These are phyloP conservation scores for Apamea monoglypha DNA, from an alignment of 2,888 invertebrate genomes.

Conservation along the genomic window DNA sequence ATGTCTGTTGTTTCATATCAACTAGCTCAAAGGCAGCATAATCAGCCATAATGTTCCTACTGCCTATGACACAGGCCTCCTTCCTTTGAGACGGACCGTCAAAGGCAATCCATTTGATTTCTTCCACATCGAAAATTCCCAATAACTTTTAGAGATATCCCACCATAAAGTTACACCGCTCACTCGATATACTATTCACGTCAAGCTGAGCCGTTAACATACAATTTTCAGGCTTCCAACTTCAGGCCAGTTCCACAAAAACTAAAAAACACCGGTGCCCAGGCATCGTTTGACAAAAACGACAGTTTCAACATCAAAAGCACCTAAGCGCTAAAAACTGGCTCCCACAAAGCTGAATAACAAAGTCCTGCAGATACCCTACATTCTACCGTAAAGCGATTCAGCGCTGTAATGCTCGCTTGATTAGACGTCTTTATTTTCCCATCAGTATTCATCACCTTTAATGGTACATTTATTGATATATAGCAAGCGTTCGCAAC, in stretches of 20 bases:
- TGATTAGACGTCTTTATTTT: constrained; percentile 61
- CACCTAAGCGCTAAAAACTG: constrained; percentile 53
- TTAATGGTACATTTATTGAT: constrained; percentile 60
- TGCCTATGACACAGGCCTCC: too few species aligned
- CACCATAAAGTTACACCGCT: background rate
- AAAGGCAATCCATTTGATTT: background rate
- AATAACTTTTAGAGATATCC: constrained; percentile 2
- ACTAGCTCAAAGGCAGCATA: background rate
- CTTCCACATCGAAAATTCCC: background rate
- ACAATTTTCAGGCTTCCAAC: constrained; percentile 43
- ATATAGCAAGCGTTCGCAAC: constrained; percentile 45
- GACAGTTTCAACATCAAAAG: constrained; percentile 60
- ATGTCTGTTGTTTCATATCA: background rate
- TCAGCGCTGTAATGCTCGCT: constrained; percentile 39
- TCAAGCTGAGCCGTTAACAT: constrained; percentile 32
- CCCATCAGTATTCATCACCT: constrained; percentile 58
- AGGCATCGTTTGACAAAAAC: constrained; percentile 49
- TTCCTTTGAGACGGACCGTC: too few species aligned
- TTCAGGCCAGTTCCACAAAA: constrained; percentile 13
- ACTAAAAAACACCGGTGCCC: constrained; percentile 32
- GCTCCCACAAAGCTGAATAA: constrained; percentile 41
- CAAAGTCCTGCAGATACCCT: constrained; percentile 38
- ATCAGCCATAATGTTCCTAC: too few species aligned
- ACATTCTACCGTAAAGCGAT: constrained; percentile 44
- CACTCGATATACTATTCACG: constrained; percentile 18